Conservation (phyloP, 2,113 vertebrate genomes). For the Dipodomys stephensi region DNA sequence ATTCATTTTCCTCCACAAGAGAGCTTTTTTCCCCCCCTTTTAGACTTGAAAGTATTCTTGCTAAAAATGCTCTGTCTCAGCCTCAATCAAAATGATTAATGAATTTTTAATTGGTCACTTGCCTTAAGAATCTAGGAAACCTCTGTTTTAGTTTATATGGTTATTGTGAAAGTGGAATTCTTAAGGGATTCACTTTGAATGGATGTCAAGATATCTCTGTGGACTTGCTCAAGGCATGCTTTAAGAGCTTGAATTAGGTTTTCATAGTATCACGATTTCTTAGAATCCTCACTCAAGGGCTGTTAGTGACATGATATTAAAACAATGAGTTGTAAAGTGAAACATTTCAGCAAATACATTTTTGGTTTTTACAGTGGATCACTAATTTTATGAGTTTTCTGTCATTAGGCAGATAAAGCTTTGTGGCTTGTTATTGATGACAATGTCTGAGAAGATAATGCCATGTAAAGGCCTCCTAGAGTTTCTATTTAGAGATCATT, state of each 20-base stretch:
- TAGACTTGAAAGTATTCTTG: constrained; percentile 80
- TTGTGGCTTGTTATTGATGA: neutral
- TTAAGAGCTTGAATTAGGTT: constrained; percentile 61
- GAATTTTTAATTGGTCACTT: constrained; percentile 88
- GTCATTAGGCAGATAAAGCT: constrained; percentile 16
- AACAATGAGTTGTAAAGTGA: constrained; percentile 42
- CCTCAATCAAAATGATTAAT: constrained; percentile 87
- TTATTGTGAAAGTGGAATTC: constrained; percentile 75
- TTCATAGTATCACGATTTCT: constrained; percentile 30
- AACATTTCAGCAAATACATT: constrained; percentile 42
- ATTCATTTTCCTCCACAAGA: constrained; percentile 55
- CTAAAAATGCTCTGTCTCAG: constrained; percentile 82
- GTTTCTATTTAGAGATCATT: constrained; percentile 15
- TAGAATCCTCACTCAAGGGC: constrained; percentile 7
- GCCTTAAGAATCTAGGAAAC: constrained; percentile 85
- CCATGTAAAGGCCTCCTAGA: constrained; percentile 29
- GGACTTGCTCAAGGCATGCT: constrained; percentile 77
- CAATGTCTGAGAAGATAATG: neutral
- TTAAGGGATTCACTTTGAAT: constrained; percentile 83
- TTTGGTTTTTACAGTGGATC: constrained; percentile 38
- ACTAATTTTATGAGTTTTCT: constrained; percentile 20
- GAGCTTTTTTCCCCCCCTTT: neutral
- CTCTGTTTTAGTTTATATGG: constrained; percentile 82
- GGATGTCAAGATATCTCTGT: constrained; percentile 74
- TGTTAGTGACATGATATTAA: neutral